A percentile compares a stretch with the other conserved stretches of the same genome.
These are phyloP conservation scores for Cygnus atratus DNA, from an alignment of 2,113 vertebrate genomes.

Conservation along the genomic window DNA sequence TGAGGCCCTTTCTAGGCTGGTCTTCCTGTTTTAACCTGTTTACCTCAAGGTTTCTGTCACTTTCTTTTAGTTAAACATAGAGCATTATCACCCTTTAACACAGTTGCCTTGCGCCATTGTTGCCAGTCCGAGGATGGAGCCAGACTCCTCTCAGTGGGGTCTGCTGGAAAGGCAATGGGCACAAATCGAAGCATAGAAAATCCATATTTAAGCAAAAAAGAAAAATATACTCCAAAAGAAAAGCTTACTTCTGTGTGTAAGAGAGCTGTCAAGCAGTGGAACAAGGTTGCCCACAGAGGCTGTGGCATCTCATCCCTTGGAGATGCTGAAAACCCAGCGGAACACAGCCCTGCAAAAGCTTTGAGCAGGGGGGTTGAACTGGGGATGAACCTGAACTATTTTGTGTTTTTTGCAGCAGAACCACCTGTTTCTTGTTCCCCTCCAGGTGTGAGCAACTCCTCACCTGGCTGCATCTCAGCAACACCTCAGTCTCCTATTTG, in stretches of 20 bases:
- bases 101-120: not conserved
- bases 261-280: not conserved
- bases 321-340: not conserved
- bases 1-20: not conserved
- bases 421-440: not conserved
- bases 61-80: not conserved
- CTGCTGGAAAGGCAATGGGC: not conserved
- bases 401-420: not conserved
- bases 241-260: rapidly evolving
- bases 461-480: rapidly evolving
- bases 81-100: not conserved
- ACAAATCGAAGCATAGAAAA: not conserved
- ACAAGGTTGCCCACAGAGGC: rapidly evolving
- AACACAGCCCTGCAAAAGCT: rapidly evolving
- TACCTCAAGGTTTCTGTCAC: not conserved
- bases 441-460: not conserved
- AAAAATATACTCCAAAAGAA: not conserved
- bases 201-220: not conserved
- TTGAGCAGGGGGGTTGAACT: rapidly evolving
- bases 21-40: not conserved
- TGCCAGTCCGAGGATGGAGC: no score
- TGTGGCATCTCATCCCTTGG: not conserved
- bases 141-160: rapidly evolving
- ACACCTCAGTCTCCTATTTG: rapidly evolving
- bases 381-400: no score